Conservation (phyloP, 1,140 invertebrate genomes). For the Drosophila lowei region DNA sequence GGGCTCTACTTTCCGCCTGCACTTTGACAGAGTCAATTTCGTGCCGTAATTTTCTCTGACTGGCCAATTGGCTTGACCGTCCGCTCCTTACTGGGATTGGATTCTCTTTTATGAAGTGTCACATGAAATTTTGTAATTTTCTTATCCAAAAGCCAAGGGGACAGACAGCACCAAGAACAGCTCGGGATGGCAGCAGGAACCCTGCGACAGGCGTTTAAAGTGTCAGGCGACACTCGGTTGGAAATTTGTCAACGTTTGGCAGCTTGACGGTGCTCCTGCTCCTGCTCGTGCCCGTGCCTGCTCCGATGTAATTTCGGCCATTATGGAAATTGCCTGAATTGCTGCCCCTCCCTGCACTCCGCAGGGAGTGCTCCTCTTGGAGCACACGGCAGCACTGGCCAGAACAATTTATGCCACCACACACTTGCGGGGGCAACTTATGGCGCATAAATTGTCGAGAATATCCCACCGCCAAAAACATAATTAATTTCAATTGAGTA, state of each 20-base stretch:
- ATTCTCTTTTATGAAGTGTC: conserved; percentile 59
- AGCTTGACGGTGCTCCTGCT: conserved; percentile 25
- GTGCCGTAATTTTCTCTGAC: conserved; percentile 35
- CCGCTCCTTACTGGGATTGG: neutral
- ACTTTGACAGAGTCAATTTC: conserved; percentile 17
- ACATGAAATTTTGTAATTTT: conserved; percentile 80
- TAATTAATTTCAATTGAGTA: conserved; percentile 78
- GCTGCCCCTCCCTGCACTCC: neutral
- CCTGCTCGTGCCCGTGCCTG: neutral
- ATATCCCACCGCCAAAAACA: conserved; percentile 42
- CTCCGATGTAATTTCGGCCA: conserved; percentile 53
- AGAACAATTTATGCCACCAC: conserved; percentile 64
- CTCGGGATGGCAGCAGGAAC: too few species aligned
- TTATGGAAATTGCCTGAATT: conserved; percentile 65
- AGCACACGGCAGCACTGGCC: neutral
- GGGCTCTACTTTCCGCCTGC: too few species aligned
- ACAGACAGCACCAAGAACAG: conserved; percentile 9
- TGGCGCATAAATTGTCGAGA: conserved; percentile 66
- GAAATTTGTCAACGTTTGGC: conserved; percentile 63
- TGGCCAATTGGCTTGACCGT: conserved; percentile 20
- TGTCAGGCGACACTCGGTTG: conserved; percentile 56
- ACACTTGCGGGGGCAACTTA: conserved; percentile 74
- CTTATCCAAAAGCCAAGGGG: conserved; percentile 40
- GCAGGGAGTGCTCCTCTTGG: neutral
- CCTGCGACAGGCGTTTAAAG: conserved; percentile 54